Evolutionary conservation across 2,888 invertebrate genomes (phyloP).

Genomic region (Caenorhabditis sp.): DNA sequence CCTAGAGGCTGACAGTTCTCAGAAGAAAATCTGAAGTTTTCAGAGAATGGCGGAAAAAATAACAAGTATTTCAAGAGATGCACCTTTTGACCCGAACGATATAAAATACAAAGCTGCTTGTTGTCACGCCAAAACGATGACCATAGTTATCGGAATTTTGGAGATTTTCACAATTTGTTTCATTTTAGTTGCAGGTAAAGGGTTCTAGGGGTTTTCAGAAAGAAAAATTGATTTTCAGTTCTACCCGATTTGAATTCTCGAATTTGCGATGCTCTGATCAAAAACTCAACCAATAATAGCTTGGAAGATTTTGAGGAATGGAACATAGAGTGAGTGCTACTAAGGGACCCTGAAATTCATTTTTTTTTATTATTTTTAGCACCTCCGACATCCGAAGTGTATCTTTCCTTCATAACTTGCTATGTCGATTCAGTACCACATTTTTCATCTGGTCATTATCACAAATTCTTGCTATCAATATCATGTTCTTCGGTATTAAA

Average conservation of each 20-base stretch:
- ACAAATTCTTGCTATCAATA: constrained; percentile 50
- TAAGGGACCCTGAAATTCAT: no score
- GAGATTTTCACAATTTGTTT: constrained; percentile 69
- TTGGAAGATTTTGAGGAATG: not conserved
- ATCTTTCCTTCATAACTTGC: not conserved
- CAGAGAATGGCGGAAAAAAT: not conserved
- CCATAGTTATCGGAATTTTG: constrained; percentile 60
- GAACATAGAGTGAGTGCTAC: not conserved
- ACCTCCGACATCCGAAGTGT: not conserved
- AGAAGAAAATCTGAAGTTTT: no score
- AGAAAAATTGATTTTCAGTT: constrained; percentile 24
- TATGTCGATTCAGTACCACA: constrained; percentile 22
- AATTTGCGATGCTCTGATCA: constrained; percentile 27
- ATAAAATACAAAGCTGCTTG: constrained; percentile 51
- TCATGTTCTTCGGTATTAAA: constrained; percentile 66
- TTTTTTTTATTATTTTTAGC: no score
- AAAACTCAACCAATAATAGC: not conserved
- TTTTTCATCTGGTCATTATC: constrained; percentile 55
- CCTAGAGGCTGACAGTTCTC: no score
- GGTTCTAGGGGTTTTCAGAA: not conserved
- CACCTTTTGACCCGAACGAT: constrained; percentile 55
- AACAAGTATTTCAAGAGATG: constrained; percentile 1
- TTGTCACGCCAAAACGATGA: constrained; percentile 62
- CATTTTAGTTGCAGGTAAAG: constrained; percentile 62
- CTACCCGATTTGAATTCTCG: constrained; percentile 58